Base-by-base conservation (phyloP, 2,888 invertebrate genomes). In the Darwinula stevensoni region DNA sequence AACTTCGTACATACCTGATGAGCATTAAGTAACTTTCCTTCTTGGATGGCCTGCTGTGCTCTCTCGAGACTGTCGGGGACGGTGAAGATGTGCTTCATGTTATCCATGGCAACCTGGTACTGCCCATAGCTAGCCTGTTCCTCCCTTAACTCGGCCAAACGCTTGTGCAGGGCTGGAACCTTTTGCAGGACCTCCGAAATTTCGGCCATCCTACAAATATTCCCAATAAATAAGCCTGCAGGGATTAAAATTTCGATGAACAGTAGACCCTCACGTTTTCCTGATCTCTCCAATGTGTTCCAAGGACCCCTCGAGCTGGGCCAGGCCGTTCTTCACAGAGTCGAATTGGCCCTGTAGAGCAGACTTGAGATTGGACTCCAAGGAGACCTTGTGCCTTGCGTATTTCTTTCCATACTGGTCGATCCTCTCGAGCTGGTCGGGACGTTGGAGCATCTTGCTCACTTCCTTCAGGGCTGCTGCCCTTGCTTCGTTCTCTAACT, bases 281-380 rank as follows among this genome's bases (percentile, higher is more conserved):
- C 62, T 62, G 26, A 68, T 61, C 11, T 59, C 57, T 35, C 56
- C 51, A 2, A 91, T 73, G 53, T 84, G 82, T 42, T 69, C 65
- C 32, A 82, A 56, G 30, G 86, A 80, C 35, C 67, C 66, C 45
- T 75, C 70, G 28, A 97, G 54, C 47, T 91, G 78, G 43, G 73
- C 73, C 13, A 97, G 62, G 0, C 94, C 94, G 9, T 78, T 74
- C 41, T 76, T 66, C 1, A 97, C 91, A 1, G 88, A 91, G 53
- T 97, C 94, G 33, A 97, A 55, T 53, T 97, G 91, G 38, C 86
- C 82, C 51, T 97, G 91, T 59, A 97, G 82, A 2, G 88, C 88
- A n/a, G 91, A 86, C 54, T 94, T 91, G 14, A 97, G 49, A 61
- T 82, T 73, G 2, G 82, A 80, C 50, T 88, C 86, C 5, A 84